Evolutionary conservation across 2,797 vertebrate genomes (phyloP).

Genomic region (Argentina silus): DNA sequence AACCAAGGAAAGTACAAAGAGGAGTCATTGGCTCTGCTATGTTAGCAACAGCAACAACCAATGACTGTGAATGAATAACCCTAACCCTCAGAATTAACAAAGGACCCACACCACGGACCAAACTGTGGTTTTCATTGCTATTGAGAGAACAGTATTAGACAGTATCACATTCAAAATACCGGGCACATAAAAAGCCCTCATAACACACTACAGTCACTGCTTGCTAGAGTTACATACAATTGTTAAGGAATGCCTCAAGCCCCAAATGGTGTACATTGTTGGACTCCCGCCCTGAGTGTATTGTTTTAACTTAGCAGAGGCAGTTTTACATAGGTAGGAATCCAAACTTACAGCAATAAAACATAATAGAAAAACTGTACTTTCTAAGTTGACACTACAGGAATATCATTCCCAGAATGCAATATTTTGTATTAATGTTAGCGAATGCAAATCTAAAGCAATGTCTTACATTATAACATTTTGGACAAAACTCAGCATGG

Average conservation of each 20-base stretch:
- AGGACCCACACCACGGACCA: no score
- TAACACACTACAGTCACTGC: not conserved
- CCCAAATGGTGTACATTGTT: not conserved
- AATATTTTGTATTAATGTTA: no score
- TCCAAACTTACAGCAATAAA: not conserved
- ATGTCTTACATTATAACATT: no score
- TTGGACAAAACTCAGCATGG: no score
- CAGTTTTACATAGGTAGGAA: not conserved
- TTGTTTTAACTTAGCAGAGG: not conserved
- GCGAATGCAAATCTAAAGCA: no score
- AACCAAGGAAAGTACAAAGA: not conserved
- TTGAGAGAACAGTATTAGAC: not conserved
- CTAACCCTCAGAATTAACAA: no score
- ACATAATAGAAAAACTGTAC: not conserved
- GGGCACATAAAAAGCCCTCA: not conserved
- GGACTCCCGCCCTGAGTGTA: not conserved
- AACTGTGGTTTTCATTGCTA: not conserved
- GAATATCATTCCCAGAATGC: not conserved
- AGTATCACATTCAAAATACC: not conserved
- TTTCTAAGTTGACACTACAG: not conserved
- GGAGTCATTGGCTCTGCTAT: not conserved
- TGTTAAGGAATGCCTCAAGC: not conserved
- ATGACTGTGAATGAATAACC: not conserved
- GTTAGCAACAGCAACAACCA: slow-evolving; percentile 2
- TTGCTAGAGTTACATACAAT: not conserved